These are phyloP conservation scores for Pelobates fuscus DNA, from an alignment of 2,113 vertebrate genomes.

Conservation along the genomic window DNA sequence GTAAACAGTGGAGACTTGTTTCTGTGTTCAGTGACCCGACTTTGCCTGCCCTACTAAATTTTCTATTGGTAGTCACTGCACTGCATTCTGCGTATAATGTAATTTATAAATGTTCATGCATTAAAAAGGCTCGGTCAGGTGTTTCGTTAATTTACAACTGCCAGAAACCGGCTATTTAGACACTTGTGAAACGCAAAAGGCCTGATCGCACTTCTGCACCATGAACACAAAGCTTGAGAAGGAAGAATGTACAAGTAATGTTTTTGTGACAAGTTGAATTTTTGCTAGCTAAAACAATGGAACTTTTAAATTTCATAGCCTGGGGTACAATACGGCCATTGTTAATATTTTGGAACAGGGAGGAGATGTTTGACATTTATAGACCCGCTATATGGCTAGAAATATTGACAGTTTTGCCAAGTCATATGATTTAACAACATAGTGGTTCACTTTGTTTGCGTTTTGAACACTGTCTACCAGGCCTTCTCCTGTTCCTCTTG, in stretches of 20 bases:
- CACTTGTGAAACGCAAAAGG: no score
- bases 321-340: slow-evolving; percentile 30
- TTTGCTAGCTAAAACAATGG: slow-evolving; percentile 33
- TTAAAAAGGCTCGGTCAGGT: no score
- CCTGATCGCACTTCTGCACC: neutral
- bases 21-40: neutral
- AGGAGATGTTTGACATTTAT: slow-evolving; percentile 43
- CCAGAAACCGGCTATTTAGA: neutral
- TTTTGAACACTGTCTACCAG: slow-evolving; percentile 13
- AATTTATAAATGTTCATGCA: no score
- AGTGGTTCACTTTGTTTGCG: neutral
- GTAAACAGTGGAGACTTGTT: neutral
- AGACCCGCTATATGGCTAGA: slow-evolving; percentile 12
- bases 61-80: no score
- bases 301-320: slow-evolving; percentile 23
- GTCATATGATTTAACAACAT: slow-evolving; percentile 34
- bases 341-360: slow-evolving; percentile 36
- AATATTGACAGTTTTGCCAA: slow-evolving; percentile 35
- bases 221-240: neutral
- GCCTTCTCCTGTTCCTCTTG: neutral
- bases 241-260: slow-evolving; percentile 19
- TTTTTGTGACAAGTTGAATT: slow-evolving; percentile 20
- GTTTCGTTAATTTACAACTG: no score
- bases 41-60: neutral
- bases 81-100: no score